These are phyloP conservation scores for Apodemia hepburni DNA, from an alignment of 2,888 invertebrate genomes.

Conservation along the genomic window DNA sequence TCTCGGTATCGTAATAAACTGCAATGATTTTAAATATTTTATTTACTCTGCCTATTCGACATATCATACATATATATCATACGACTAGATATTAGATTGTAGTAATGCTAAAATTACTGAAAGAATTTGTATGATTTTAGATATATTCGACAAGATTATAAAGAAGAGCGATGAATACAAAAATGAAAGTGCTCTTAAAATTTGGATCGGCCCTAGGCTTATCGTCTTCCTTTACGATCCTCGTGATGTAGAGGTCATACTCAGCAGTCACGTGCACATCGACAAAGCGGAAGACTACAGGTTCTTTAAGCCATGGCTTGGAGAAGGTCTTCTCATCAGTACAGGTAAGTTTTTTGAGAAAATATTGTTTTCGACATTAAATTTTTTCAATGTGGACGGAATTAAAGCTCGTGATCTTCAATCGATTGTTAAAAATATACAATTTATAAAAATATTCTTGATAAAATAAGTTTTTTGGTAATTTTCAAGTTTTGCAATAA, in stretches of 20 bases:
- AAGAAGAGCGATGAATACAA: constrained; percentile 77
- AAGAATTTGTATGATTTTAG: constrained; percentile 52
- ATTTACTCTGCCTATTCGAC: too few species aligned
- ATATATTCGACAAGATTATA: constrained; percentile 84
- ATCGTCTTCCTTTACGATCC: constrained; percentile 88
- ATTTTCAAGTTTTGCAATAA: too few species aligned
- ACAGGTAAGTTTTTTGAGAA: constrained; percentile 75
- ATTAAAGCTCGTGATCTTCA: too few species aligned
- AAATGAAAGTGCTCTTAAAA: constrained; percentile 75
- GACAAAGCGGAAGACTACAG: constrained; percentile 90
- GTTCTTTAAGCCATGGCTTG: constrained; percentile 92
- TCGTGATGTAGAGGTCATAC: constrained; percentile 87
- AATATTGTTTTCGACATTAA: not conserved
- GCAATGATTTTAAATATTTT: too few species aligned
- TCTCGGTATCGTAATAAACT: too few species aligned
- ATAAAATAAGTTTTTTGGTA: too few species aligned
- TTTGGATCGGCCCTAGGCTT: constrained; percentile 90
- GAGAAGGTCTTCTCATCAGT: constrained; percentile 90
- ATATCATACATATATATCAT: too few species aligned
- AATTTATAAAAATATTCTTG: too few species aligned
- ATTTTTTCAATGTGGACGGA: too few species aligned
- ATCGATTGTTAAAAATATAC: too few species aligned
- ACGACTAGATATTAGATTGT: too few species aligned
- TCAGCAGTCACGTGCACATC: constrained; percentile 89
- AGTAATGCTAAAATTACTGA: not conserved